Conservation (phyloP, 2,113 vertebrate genomes). For the Chaetodon auriga region DNA sequence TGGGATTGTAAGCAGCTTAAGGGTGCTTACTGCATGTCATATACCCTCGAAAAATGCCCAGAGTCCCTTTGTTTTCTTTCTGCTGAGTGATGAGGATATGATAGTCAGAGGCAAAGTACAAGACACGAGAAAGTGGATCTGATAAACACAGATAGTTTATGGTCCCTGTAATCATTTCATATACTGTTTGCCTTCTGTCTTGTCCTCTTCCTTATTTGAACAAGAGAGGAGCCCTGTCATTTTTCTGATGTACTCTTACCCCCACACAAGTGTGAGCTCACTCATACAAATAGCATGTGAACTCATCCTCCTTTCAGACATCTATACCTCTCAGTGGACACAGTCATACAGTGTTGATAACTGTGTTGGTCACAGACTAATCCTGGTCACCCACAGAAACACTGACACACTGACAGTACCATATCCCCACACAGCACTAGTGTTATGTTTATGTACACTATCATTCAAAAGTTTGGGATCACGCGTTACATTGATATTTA, state of each 20-base stretch:
- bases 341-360: neutral
- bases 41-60: neutral
- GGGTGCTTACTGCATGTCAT: neutral
- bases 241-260: neutral
- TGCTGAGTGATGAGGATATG: neutral
- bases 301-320: neutral
- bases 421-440: neutral
- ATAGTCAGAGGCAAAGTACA: neutral
- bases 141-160: neutral
- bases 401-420: neutral
- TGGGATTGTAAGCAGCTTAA: neutral
- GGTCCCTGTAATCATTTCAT: neutral
- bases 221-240: neutral
- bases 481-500: too few relatives aligned
- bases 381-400: neutral
- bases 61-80: neutral
- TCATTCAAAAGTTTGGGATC: too few relatives aligned
- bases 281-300: neutral
- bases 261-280: slow-evolving; percentile 15
- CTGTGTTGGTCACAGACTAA: neutral
- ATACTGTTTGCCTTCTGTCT: slow-evolving; percentile 1
- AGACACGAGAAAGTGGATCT: neutral
- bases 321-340: neutral
- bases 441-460: neutral
- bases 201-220: slow-evolving; percentile 33